Base-by-base conservation (phyloP, 2,113 vertebrate species). In the Vimba vimba region DNA sequence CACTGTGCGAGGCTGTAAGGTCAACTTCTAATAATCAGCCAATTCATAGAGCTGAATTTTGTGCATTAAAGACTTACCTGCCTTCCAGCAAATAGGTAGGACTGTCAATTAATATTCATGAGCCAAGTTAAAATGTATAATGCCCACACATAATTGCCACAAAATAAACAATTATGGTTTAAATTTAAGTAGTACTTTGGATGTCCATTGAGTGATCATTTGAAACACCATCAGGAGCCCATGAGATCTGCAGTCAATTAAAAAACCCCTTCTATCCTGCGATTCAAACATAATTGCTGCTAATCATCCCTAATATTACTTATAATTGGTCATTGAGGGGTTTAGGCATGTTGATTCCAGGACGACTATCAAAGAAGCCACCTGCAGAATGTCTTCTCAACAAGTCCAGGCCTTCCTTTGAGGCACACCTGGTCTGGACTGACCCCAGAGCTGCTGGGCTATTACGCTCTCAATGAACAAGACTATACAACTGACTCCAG, bases 221-320 rank as follows among this genome's bases (percentile, higher is more conserved):
- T 45, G 45, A 80, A 66, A 82, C 45, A 68, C 27, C 83, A 75
- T 83, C 78, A 83, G 74, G 68, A 82, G 64, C 77, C 74, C 76
- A 36, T 27, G 74, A 83, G 79, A 89, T 86, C 86, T 86, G 82
- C 73, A 75, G 86, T 86, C 84, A 89, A 91, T 89, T 84, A 79
- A 85, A 87, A 82, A 86, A 47, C 60, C 27, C 66, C 81, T 78
- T 74, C 82, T 47, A 79, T 87, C 73, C 36, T 52, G 84, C 73
- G 82, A 91, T 87, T 89, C 84, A 84, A 90, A 81, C 79, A 88
- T 90, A 87, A 91, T 90, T 91, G 86, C 83, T 84, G 59, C 59
- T 84, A 91, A 90, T 90, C 80, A 81, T 86, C 77, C 71, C 87
- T 89, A 90, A 91, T 88, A 89, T 85, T 82, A 21, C 86, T 85